These are phyloP conservation scores for Gephyroberyx darwinii DNA, from an alignment of 2,797 vertebrate genomes.

Conservation along the genomic window DNA sequence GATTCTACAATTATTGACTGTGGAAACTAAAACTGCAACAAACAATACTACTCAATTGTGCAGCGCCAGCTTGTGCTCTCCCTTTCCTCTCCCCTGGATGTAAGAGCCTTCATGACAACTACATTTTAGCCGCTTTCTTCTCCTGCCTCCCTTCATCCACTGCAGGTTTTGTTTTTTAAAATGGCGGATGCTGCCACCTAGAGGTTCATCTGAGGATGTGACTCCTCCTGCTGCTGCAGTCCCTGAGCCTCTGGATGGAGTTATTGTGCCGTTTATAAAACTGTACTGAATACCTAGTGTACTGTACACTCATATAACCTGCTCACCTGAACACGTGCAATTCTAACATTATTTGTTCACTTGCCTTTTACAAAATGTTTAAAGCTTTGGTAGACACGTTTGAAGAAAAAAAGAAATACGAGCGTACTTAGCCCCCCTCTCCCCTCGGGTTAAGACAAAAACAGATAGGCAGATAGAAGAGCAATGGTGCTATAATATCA, in stretches of 20 bases:
- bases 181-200: constrained; percentile 75
- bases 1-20: background rate
- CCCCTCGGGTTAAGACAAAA: too few species aligned
- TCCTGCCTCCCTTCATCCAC: background rate
- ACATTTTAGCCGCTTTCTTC: background rate
- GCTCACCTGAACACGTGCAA: background rate
- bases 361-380: background rate
- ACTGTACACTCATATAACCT: background rate
- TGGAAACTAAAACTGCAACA: background rate
- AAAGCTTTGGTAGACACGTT: too few species aligned
- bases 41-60: background rate
- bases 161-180: constrained; percentile 8
- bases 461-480: too few species aligned
- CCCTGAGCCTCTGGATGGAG: constrained; percentile 71
- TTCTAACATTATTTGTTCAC: background rate
- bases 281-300: background rate
- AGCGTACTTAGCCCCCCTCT: too few species aligned
- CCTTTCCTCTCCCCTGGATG: background rate
- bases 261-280: constrained; percentile 60
- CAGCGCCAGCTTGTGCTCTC: background rate
- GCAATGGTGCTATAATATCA: too few species aligned
- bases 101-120: background rate
- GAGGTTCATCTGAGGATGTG: constrained; percentile 47
- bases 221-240: constrained; percentile 14
- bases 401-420: too few species aligned